A percentile compares a stretch with the other conserved stretches of the same genome.
Evolutionary conservation across 2,113 vertebrate species (phyloP).

Genomic region (Tympanuchus pallidicinctus): DNA sequence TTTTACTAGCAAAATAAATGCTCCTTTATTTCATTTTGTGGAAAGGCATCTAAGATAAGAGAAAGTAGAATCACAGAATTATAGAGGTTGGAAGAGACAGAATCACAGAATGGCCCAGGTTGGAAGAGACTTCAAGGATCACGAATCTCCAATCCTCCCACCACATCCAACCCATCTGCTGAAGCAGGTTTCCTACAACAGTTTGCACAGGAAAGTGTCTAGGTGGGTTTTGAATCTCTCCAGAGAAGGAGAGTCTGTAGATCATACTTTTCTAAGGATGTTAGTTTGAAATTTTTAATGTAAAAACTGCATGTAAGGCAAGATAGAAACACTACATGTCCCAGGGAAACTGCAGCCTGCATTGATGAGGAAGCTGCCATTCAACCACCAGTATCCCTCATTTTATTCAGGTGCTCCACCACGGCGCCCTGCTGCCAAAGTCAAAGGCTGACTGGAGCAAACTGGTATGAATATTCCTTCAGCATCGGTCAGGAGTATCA

Average conservation of each 20-base stretch:
- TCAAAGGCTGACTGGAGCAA: neutral
- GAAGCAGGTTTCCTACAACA: no score
- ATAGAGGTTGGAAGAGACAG: no score
- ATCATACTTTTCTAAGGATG: neutral
- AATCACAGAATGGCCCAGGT: no score
- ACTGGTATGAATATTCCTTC: neutral
- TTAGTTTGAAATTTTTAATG: neutral
- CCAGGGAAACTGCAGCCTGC: neutral
- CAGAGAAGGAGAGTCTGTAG: no score
- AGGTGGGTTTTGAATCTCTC: no score
- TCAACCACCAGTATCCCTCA: neutral
- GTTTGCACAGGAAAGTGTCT: no score
- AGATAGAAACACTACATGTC: neutral
- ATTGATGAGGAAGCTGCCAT: neutral
- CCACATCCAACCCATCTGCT: no score
- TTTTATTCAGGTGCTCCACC: fast-evolving
- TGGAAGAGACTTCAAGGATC: no score
- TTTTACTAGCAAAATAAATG: neutral
- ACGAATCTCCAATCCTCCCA: no score
- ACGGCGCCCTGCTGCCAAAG: neutral
- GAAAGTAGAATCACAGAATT: neutral
- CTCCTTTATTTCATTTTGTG: neutral
- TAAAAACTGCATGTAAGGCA: neutral
- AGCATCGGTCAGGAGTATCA: neutral
- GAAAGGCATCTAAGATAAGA: neutral